A percentile compares a stretch with the other conserved stretches of the same genome.
Conservation (phyloP, 2,113 vertebrate genomes). For the Smithornis capensis region DNA sequence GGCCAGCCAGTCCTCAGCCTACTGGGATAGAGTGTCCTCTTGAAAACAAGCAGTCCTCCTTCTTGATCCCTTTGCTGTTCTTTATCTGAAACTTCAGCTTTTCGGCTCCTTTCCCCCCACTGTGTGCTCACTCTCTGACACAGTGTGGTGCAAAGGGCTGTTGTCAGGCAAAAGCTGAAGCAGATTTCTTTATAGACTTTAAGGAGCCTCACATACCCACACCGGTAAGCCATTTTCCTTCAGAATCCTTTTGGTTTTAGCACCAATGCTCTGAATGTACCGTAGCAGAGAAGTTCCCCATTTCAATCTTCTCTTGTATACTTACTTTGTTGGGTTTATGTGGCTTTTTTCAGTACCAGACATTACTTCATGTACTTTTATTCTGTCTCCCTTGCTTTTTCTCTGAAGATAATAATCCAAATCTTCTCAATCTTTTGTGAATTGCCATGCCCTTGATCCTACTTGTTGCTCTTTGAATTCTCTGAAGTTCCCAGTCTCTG, state of each 20-base stretch:
- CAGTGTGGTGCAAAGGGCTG: not conserved
- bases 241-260: not conserved
- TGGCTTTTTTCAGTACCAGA: not conserved
- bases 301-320: not conserved
- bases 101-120: not conserved
- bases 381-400: not conserved
- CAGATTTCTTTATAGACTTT: not conserved
- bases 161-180: not conserved
- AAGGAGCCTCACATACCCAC: not conserved
- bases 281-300: not conserved
- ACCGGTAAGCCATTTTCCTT: not conserved
- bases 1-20: not conserved
- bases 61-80: not conserved
- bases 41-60: not conserved
- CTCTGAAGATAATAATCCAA: conserved; percentile 38
- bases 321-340: not conserved
- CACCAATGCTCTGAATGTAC: not conserved
- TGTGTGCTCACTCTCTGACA: too few relatives aligned
- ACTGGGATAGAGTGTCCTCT: not conserved
- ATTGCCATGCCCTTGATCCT: not conserved
- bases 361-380: not conserved
- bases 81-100: not conserved
- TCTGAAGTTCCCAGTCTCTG: not conserved
- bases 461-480: not conserved
- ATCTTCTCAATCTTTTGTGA: not conserved